Base-by-base conservation (phyloP, 2,888 invertebrate genomes). In the Julus scandinavius region DNA sequence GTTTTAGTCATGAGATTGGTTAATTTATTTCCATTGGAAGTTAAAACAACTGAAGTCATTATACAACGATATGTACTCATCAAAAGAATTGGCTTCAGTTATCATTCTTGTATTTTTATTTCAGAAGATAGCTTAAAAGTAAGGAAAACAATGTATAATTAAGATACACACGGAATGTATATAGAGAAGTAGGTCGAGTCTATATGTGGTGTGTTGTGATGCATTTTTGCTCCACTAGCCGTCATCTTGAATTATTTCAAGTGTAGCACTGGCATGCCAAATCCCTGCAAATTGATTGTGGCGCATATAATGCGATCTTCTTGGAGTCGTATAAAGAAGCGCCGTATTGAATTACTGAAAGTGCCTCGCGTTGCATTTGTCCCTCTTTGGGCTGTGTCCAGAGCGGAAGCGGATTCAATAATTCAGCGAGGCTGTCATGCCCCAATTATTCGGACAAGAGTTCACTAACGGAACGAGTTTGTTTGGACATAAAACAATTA, bases 371-470 rank as follows among this genome's bases (percentile, higher is more conserved):
- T 17, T 63, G 63, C 63, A 63, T 5, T 63, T 63, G 63, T 63
- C 63, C 20, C 20, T 63, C 63, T 63, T 29, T 20, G 63, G 63
- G 63, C 63, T 20, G 63, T 20, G 63, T 6, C 63, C 63, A 20
- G 6, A 5, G 20, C 20, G 6, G 20, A 63, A 20, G 20, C 63
- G 20, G 20, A n/a, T 17, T 63, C 20, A 63, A 63, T 63, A 63
- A 63, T 63, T 63, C 63, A 63, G 63, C 63, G 63, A 63, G 63
- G 63, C 63, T 63, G 63, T 63, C 63, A 20, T 63, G 63, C 63
- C 63, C 63, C 20, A 20, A 63, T 63, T 63, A 63, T 63, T 63
- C 15, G 63, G 63, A 63, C 20, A 20, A 58, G 17, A 58, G 58
- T 58, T 17, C 17, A 5, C 58, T 58, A 58, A 58, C 58, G 58